These are phyloP conservation scores for Zootermopsis nevadensis DNA, from an alignment of 2,888 invertebrate genomes.

Conservation along the genomic window DNA sequence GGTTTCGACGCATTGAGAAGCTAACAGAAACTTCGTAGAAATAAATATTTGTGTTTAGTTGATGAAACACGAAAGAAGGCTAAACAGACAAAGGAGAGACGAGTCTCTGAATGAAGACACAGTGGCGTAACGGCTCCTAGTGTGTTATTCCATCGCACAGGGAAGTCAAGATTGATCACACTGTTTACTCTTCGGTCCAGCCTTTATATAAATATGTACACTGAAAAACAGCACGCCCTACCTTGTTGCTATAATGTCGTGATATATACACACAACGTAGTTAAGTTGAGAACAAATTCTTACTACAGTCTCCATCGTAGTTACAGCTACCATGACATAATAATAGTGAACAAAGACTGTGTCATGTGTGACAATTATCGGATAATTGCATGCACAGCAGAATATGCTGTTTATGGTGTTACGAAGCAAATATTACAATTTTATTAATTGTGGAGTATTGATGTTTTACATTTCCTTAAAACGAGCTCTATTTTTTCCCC, in stretches of 20 bases:
- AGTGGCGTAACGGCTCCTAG: neutral
- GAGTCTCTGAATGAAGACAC: neutral
- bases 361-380: no score
- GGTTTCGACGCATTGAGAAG: neutral
- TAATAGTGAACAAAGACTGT: no score
- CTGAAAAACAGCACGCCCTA: conserved; percentile 24
- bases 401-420: no score
- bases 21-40: neutral
- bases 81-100: neutral
- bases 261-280: neutral
- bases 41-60: neutral
- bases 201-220: conserved; percentile 23
- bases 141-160: conserved; percentile 24
- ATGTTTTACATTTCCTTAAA: no score
- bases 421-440: no score
- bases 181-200: conserved; percentile 26
- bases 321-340: no score
- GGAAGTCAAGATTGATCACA: conserved; percentile 34
- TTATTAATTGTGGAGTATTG: no score
- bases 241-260: neutral
- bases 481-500: no score
- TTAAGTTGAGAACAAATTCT: neutral
- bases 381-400: no score
- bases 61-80: neutral
- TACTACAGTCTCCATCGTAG: no score